Percentiles rank a stretch among this genome's conserved stretches.
phyloP scores from a whole-genome alignment of 2,888 invertebrate genomes.

The Drosophila prolongata region DNA sequence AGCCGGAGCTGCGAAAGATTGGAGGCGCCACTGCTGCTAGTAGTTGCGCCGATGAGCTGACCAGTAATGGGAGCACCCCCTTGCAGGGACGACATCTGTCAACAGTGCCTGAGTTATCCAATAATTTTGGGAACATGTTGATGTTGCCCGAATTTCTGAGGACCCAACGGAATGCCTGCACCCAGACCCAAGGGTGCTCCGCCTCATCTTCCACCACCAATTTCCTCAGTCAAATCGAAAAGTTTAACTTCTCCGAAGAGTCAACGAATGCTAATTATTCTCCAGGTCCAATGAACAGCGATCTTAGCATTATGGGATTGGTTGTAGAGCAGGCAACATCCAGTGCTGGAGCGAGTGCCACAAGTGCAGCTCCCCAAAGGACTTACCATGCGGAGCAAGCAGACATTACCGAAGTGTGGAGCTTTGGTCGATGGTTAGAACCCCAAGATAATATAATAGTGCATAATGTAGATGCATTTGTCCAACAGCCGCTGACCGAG shows the following conservation, averaged over 20 bases:
- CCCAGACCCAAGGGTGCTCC: slow-evolving; percentile 38
- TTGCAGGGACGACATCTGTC: slow-evolving; percentile 13
- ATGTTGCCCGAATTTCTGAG: not conserved
- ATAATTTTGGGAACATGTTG: slow-evolving; percentile 15
- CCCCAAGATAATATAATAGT: not conserved
- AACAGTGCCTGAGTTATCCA: slow-evolving; percentile 51
- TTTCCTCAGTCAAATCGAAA: slow-evolving; percentile 75
- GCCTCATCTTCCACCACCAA: slow-evolving; percentile 17
- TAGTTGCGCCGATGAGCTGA: slow-evolving; percentile 44
- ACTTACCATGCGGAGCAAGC: not conserved
- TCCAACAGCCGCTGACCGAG: slow-evolving; percentile 53
- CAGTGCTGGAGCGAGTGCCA: slow-evolving; percentile 58
- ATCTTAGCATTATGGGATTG: slow-evolving; percentile 40
- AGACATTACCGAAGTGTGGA: slow-evolving; percentile 69
- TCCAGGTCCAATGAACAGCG: slow-evolving; percentile 47
- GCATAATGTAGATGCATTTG: slow-evolving; percentile 1
- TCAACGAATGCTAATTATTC: slow-evolving; percentile 68
- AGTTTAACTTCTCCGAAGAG: slow-evolving; percentile 81
- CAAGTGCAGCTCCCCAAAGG: slow-evolving; percentile 40
- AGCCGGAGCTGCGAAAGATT: slow-evolving; percentile 67
- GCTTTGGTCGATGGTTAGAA: slow-evolving; percentile 72
- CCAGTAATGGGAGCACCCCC: slow-evolving; percentile 41
- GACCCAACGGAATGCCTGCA: slow-evolving; percentile 27
- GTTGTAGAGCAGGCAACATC: slow-evolving; percentile 15
- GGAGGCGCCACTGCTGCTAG: slow-evolving; percentile 21